Evolutionary conservation across 2,797 vertebrate genomes (phyloP).

Genomic region (Phrynocephalus vlangalii): DNA sequence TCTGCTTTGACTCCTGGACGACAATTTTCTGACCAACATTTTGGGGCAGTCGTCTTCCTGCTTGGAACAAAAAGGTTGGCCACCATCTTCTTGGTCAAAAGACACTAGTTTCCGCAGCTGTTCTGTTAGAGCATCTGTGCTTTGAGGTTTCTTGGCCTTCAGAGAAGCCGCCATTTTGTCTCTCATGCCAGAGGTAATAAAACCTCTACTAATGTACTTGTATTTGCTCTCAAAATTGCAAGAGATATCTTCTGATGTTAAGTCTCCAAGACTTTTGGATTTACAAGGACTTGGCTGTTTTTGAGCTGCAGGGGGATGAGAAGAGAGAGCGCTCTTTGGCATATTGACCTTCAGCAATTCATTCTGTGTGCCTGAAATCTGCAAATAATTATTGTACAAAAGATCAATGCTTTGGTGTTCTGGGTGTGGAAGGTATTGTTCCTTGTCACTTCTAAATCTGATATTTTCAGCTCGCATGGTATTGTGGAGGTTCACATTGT

Average conservation of each 20-base stretch:
- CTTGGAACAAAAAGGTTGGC: constrained; percentile 53
- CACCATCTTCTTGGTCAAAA: constrained; percentile 85
- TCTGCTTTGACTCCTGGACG: constrained; percentile 94
- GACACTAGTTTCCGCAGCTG: constrained; percentile 91
- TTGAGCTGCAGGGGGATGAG: constrained; percentile 44
- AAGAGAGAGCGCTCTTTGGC: constrained; percentile 15
- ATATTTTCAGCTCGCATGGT: constrained; percentile 37
- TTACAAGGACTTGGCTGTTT: constrained; percentile 86
- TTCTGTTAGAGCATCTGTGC: constrained; percentile 88
- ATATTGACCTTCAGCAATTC: background rate
- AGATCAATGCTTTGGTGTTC: constrained; percentile 22
- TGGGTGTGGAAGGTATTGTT: constrained; percentile 44
- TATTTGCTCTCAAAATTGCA: constrained; percentile 99
- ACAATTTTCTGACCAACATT: constrained; percentile 89
- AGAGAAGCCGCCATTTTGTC: constrained; percentile 75
- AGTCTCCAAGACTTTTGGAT: constrained; percentile 96
- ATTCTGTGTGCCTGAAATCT: constrained; percentile 37
- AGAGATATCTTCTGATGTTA: constrained; percentile 97
- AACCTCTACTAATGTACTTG: constrained; percentile 93
- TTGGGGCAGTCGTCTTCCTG: constrained; percentile 80
- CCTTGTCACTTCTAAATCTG: constrained; percentile 42
- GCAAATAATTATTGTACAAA: constrained; percentile 48
- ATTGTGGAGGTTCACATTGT: constrained; percentile 22
- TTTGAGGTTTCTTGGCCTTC: constrained; percentile 73
- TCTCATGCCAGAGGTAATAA: constrained; percentile 84